phyloP scores from a whole-genome alignment of 1,140 invertebrate genomes.

The Hyles euphorbiae region DNA sequence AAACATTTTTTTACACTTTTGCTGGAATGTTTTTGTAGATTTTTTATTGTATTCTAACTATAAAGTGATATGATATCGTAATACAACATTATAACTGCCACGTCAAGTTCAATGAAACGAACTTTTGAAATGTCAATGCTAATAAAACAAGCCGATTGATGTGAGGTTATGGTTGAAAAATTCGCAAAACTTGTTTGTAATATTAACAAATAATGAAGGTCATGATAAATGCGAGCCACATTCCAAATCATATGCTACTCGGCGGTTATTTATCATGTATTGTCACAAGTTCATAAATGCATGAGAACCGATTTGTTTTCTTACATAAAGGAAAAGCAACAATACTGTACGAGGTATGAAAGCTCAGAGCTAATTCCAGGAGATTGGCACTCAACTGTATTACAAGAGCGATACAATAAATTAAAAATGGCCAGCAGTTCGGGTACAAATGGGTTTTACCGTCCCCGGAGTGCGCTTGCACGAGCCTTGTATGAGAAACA shows the following conservation, averaged over 20 bases:
- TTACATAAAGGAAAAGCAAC: slow-evolving; percentile 49
- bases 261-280: slow-evolving; percentile 6
- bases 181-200: not conserved
- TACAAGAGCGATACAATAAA: slow-evolving; percentile 19
- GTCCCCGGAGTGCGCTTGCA: slow-evolving; percentile 80
- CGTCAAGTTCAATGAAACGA: too few relatives aligned
- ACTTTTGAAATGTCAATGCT: too few relatives aligned
- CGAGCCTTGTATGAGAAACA: slow-evolving; percentile 83
- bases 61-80: slow-evolving; percentile 11
- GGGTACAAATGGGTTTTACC: slow-evolving; percentile 55
- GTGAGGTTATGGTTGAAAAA: slow-evolving; percentile 12
- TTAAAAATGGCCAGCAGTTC: slow-evolving; percentile 46
- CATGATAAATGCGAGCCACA: slow-evolving; percentile 13
- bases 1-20: slow-evolving; percentile 23
- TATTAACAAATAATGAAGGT: not conserved
- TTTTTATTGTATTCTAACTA: slow-evolving; percentile 16
- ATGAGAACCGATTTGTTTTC: slow-evolving; percentile 38
- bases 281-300: slow-evolving; percentile 7
- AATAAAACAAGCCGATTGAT: not conserved
- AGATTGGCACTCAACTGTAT: slow-evolving; percentile 19
- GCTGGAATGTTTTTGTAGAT: slow-evolving; percentile 20
- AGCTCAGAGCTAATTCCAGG: slow-evolving; percentile 31
- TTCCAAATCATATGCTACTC: slow-evolving; percentile 12
- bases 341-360: slow-evolving; percentile 42
- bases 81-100: too few relatives aligned